Evolutionary conservation across 2,113 vertebrate species (phyloP).

Genomic region (Phoxinus phoxinus): DNA sequence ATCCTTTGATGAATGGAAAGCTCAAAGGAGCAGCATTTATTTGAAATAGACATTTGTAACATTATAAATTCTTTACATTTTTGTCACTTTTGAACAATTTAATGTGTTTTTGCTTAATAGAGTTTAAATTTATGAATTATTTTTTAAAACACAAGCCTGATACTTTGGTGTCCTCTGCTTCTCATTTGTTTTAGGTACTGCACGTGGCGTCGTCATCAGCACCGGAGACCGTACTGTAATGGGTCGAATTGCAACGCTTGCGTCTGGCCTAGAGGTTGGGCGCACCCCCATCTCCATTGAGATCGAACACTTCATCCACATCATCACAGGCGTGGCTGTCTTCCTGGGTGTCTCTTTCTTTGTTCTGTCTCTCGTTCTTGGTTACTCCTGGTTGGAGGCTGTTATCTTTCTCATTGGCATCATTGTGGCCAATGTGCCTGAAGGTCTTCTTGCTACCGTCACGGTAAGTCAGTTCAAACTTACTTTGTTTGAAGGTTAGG

Average conservation of each 20-base stretch:
- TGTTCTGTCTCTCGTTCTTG: conserved; percentile 76
- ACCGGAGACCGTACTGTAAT: conserved; percentile 81
- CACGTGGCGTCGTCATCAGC: conserved; percentile 78
- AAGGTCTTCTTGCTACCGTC: conserved; percentile 82
- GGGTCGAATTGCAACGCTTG: conserved; percentile 81
- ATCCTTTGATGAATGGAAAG: neutral
- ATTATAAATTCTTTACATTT: neutral
- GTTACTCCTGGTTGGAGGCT: conserved; percentile 79
- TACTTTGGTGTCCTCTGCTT: neutral
- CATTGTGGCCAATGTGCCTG: conserved; percentile 83
- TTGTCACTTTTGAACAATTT: no score
- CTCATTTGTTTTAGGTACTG: conserved; percentile 69
- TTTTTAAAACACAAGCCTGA: neutral
- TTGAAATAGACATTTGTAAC: neutral
- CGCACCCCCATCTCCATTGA: conserved; percentile 80
- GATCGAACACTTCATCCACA: conserved; percentile 83
- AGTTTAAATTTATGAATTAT: no score
- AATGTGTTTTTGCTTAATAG: no score
- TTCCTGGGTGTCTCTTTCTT: conserved; percentile 79
- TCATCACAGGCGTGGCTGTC: conserved; percentile 81
- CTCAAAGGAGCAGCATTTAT: neutral
- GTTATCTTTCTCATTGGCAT: conserved; percentile 85
- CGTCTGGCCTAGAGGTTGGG: conserved; percentile 80
- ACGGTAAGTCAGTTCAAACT: conserved; percentile 70
- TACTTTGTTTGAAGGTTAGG: neutral